Conservation (phyloP, 2,797 vertebrate genomes). For the Microctenopoma lineatum region DNA sequence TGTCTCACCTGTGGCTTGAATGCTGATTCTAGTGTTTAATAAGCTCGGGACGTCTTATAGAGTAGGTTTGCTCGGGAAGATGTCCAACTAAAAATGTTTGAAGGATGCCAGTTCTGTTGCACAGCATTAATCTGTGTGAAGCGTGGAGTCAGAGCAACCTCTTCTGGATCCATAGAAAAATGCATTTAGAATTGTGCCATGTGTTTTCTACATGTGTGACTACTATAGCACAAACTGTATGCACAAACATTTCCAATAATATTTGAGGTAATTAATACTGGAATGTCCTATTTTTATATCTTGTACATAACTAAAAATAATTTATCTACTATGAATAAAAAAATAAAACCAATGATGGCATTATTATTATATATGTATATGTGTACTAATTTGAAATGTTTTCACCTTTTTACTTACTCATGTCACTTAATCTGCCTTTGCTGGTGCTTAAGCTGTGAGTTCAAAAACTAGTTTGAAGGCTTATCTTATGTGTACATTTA, state of each 20-base stretch:
- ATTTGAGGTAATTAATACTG: too few species aligned
- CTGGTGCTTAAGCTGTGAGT: neutral
- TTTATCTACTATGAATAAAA: too few species aligned
- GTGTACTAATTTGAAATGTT: too few species aligned
- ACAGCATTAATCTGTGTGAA: neutral
- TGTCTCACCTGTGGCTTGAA: slow-evolving; percentile 41
- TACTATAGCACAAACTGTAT: too few species aligned
- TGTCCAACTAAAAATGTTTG: slow-evolving; percentile 26
- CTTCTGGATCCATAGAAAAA: slow-evolving; percentile 48
- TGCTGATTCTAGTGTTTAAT: slow-evolving; percentile 20
- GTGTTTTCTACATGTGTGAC: neutral
- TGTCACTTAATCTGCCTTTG: neutral
- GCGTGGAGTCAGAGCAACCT: slow-evolving; percentile 66
- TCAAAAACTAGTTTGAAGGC: neutral
- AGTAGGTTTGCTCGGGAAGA: slow-evolving; percentile 31
- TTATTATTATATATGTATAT: too few species aligned
- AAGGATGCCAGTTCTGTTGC: slow-evolving; percentile 2
- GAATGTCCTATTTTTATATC: neutral
- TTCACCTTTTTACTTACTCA: too few species aligned
- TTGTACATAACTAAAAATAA: neutral
- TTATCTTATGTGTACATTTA: neutral
- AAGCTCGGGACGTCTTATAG: slow-evolving; percentile 30
- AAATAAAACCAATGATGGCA: too few species aligned
- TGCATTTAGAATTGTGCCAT: neutral
- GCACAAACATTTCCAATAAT: neutral